Percentiles rank a stretch among this genome's conserved stretches.
Evolutionary conservation across 2,113 vertebrate species (phyloP).

Genomic region (Oncorhynchus keta): DNA sequence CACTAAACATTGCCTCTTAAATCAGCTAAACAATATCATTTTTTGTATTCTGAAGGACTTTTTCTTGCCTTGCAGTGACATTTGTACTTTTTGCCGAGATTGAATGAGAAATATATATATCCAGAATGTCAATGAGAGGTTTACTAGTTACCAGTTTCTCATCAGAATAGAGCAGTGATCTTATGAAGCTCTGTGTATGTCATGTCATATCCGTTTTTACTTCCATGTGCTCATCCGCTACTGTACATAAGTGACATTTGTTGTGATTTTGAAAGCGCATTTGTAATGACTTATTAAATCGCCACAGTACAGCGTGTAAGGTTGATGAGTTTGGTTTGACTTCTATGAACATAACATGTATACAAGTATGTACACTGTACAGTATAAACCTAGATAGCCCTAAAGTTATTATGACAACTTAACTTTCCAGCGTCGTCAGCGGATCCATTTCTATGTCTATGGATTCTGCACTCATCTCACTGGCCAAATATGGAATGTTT

Average conservation of each 20-base stretch:
- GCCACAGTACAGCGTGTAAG: conserved; percentile 75
- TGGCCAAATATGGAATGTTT: conserved; percentile 66
- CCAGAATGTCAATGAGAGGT: conserved; percentile 66
- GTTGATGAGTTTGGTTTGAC: conserved; percentile 78
- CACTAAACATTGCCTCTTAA: conserved; percentile 93
- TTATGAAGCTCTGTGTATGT: conserved; percentile 74
- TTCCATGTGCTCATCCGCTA: conserved; percentile 83
- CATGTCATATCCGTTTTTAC: conserved; percentile 82
- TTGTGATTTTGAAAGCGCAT: conserved; percentile 81
- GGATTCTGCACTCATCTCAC: conserved; percentile 67
- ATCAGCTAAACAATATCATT: conserved; percentile 77
- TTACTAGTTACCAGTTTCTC: conserved; percentile 61
- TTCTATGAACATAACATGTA: conserved; percentile 61
- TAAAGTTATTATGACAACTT: conserved; percentile 73
- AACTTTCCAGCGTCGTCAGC: conserved; percentile 78
- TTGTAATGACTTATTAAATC: conserved; percentile 75
- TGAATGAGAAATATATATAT: conserved; percentile 57
- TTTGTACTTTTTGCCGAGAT: conserved; percentile 86
- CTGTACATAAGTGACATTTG: conserved; percentile 75
- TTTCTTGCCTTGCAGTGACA: conserved; percentile 81
- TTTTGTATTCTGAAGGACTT: conserved; percentile 82
- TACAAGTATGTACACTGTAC: conserved; percentile 63
- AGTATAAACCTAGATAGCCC: conserved; percentile 80
- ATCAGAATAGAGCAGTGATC: conserved; percentile 75
- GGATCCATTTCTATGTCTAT: conserved; percentile 68